Evolutionary conservation across 2,113 vertebrate species (phyloP).

Genomic region (Pheucticus melanocephalus): DNA sequence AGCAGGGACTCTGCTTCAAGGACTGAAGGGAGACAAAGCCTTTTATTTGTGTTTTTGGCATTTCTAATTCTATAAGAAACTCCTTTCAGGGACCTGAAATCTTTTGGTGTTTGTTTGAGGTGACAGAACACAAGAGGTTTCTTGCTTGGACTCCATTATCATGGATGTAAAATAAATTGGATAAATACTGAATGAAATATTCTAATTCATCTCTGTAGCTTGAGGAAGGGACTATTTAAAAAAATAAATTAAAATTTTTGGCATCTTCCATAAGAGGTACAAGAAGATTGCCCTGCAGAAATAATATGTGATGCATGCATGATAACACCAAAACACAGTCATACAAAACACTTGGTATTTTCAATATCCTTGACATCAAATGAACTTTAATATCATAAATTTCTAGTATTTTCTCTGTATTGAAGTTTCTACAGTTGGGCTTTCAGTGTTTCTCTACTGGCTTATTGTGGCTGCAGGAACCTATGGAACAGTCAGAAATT

Average conservation of each 20-base stretch:
- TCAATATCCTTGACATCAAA: neutral
- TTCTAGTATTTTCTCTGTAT: neutral
- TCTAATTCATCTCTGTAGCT: neutral
- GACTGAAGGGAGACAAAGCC: neutral
- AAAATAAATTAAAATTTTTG: neutral
- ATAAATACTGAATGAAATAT: neutral
- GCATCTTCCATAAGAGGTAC: neutral
- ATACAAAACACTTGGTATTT: neutral
- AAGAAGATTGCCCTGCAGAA: neutral
- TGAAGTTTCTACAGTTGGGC: neutral
- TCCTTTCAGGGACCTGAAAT: neutral
- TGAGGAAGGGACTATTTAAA: neutral
- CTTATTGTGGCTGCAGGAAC: neutral
- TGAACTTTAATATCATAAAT: neutral
- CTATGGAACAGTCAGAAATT: neutral
- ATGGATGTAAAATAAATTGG: neutral
- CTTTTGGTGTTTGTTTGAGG: neutral
- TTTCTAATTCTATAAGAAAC: neutral
- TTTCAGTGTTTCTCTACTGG: neutral
- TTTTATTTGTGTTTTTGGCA: neutral
- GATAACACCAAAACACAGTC: neutral
- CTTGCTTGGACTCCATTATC: neutral
- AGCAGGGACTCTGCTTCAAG: neutral
- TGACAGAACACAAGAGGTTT: neutral
- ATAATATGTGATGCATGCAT: neutral